phyloP scores from a whole-genome alignment of 1,140 invertebrate species.

The Anastrepha obliqua region DNA sequence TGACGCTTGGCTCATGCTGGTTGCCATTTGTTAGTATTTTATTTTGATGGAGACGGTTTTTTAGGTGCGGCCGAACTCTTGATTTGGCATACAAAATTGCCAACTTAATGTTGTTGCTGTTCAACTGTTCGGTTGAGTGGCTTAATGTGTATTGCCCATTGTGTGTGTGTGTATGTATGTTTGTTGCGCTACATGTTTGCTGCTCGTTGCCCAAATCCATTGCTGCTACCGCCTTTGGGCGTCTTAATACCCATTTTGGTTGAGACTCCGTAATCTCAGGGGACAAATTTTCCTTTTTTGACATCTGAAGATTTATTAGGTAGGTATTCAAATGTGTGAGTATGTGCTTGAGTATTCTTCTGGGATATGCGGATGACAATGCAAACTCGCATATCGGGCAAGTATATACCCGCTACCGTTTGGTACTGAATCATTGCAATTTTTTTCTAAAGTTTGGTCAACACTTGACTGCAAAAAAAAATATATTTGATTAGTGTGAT shows the following conservation, averaged over 20 bases:
- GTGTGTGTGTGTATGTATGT: not conserved
- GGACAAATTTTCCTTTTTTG: constrained; percentile 51
- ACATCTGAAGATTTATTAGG: constrained; percentile 47
- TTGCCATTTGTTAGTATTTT: not conserved
- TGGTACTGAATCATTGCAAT: not conserved
- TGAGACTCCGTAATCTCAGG: constrained; percentile 2
- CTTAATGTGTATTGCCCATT: not conserved
- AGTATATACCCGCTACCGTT: not conserved
- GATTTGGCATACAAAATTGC: constrained; percentile 51
- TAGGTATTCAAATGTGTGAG: constrained; percentile 35
- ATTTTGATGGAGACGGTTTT: not conserved
- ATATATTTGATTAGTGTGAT: too few relatives aligned
- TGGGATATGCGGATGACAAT: constrained; percentile 2
- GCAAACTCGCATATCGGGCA: not conserved
- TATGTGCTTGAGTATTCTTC: constrained; percentile 16
- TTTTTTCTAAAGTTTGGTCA: not conserved
- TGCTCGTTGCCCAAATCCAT: not conserved
- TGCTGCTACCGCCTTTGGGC: constrained; percentile 1
- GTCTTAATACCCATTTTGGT: constrained; percentile 14
- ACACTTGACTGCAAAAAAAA: too few relatives aligned
- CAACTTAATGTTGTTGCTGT: constrained; percentile 14
- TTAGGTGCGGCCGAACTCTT: constrained; percentile 26
- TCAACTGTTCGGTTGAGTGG: not conserved
- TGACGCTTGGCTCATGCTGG: not conserved
- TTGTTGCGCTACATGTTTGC: not conserved